Base-by-base conservation (phyloP, 2,113 vertebrate species). In the Pseudorhombus dupliciocellatus region DNA sequence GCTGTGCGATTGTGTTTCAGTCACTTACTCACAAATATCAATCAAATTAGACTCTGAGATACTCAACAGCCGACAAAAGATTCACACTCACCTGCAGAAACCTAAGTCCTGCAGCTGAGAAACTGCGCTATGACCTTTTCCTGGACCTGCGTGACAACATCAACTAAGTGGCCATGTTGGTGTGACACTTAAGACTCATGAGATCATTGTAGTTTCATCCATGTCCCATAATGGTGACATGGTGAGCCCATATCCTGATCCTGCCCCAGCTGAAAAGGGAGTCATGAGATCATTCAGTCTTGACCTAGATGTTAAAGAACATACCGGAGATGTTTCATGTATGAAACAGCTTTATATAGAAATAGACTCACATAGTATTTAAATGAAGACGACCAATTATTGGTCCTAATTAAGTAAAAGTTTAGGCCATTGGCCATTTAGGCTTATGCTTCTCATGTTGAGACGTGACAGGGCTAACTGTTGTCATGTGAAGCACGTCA, bases 141-240 rank as follows among this genome's bases (percentile, higher is more conserved):
- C 67, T 76, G 64, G 22, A 69, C 74, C 55, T 67, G 68, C 5
- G 11, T 71, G 74, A 84, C 62, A 87, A 80, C 53, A 54, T 66
- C 40, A 55, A 42, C 65, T 34, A 70, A 87, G 70, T 79, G 70
- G 69, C 66, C 61, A 55, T 70, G 79, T 65, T 83, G 66, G 71
- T 81, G 67, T 90, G 91, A 84, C 87, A 91, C 88, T 88, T 77
- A 86, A 93, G 78, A 89, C 79, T 84, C 85, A 86, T 92, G 87
- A 93, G 85, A 91, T 92, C 87, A 86, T 75, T 48, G 56, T 61
- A 25, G 54, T 83, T 81, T 80, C 51, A 68, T 84, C 66, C 44
- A 31, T 44, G 18, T 73, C 77, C 81, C 55, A 85, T 88, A 81
- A 85, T 70, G 79, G 81, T 80, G 86, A 87, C 80, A 85, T 25